Percentiles rank a stretch among this genome's conserved stretches.
phyloP scores from a whole-genome alignment of 2,113 vertebrate genomes.

The Verasper variegatus region DNA sequence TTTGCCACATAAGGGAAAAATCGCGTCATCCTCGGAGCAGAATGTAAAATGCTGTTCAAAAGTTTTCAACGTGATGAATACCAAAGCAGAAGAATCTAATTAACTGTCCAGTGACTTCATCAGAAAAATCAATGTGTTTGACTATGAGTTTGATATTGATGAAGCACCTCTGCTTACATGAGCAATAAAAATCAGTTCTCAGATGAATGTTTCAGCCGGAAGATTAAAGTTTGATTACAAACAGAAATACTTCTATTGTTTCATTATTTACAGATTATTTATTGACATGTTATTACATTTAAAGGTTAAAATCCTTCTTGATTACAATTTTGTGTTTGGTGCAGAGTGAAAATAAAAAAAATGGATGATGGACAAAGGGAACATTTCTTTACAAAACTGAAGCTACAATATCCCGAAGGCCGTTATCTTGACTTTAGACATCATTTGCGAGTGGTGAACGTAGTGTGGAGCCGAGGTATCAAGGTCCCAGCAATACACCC shows the following conservation, averaged over 20 bases:
- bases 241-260: not conserved
- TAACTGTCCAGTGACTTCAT: no score
- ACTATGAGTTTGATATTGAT: constrained; percentile 46
- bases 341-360: no score
- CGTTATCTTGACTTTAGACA: no score
- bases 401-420: no score
- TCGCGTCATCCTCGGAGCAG: not conserved
- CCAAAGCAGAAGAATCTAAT: constrained; percentile 5
- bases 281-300: no score
- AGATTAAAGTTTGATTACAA: not conserved
- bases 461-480: no score
- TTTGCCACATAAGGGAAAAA: not conserved
- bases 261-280: not conserved
- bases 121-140: constrained; percentile 7
- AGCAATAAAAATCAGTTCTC: constrained; percentile 21
- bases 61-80: constrained; percentile 29
- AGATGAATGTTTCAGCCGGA: constrained; percentile 3
- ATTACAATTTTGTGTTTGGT: no score
- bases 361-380: no score
- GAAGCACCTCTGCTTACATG: constrained; percentile 4
- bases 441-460: no score
- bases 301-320: no score
- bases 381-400: no score
- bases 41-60: constrained; percentile 24
- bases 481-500: no score